Evolutionary conservation across 2,113 vertebrate species (phyloP).

Genomic region (Chloropsis cyanopogon): DNA sequence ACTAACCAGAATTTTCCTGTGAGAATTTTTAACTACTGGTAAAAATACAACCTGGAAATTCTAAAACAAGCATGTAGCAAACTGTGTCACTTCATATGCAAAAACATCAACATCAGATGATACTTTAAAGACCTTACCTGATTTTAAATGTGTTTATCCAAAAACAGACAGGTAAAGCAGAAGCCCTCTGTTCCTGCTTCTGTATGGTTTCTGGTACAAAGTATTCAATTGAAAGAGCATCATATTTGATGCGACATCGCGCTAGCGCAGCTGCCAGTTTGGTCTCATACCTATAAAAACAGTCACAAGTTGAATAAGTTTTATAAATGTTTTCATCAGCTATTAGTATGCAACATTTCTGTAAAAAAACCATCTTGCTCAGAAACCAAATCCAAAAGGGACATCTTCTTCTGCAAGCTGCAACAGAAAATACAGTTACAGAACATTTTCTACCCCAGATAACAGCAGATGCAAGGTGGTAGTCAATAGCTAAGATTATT

Average conservation of each 20-base stretch:
- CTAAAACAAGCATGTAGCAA: not conserved
- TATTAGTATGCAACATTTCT: not conserved
- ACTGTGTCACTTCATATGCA: not conserved
- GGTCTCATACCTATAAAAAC: constrained; percentile 78
- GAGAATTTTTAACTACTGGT: not conserved
- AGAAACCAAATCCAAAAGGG: not conserved
- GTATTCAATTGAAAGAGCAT: constrained; percentile 79
- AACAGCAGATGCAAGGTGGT: not conserved
- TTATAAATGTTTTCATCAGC: not conserved
- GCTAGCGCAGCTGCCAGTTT: constrained; percentile 88
- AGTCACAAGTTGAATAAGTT: not conserved
- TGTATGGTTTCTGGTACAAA: constrained; percentile 81
- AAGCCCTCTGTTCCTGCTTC: constrained; percentile 77
- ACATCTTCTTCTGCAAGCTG: not conserved
- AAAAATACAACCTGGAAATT: not conserved
- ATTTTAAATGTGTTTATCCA: constrained; percentile 86
- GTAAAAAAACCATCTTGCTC: not conserved
- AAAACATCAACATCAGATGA: not conserved
- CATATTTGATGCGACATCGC: constrained; percentile 84
- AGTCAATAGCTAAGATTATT: not conserved
- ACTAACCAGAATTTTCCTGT: not conserved
- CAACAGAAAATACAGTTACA: not conserved
- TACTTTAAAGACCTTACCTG: constrained; percentile 72
- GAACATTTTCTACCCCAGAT: not conserved
- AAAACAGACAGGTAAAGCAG: constrained; percentile 78